Conservation (phyloP, 2,113 vertebrate species). For the Platycercus adscitus region DNA sequence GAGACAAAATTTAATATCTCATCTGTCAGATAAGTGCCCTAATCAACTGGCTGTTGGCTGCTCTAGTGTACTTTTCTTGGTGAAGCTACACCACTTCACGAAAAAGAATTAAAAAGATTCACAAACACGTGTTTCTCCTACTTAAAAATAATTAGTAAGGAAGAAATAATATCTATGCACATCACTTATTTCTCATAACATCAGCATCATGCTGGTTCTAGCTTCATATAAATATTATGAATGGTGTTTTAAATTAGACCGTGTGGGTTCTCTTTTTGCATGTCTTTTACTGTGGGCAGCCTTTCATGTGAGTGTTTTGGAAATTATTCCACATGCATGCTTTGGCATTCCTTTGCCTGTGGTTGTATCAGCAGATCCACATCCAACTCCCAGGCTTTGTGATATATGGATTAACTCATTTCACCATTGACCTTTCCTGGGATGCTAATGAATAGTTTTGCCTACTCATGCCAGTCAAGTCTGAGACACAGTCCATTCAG, state of each 20-base stretch:
- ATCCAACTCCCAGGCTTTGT: background rate
- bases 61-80: background rate
- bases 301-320: background rate
- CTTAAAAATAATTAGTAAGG: background rate
- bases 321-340: background rate
- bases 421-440: background rate
- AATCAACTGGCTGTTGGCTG: background rate
- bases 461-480: slow-evolving; percentile 13
- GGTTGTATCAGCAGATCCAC: background rate
- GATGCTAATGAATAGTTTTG: background rate
- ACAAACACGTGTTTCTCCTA: background rate
- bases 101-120: background rate
- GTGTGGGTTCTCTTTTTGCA: background rate
- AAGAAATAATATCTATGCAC: background rate
- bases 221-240: background rate
- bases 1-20: background rate
- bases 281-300: background rate
- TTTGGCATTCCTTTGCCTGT: background rate
- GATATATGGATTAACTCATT: background rate
- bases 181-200: background rate
- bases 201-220: background rate
- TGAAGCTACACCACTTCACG: background rate
- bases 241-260: background rate
- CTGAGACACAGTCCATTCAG: background rate
- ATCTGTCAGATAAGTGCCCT: background rate